phyloP scores from a whole-genome alignment of 2,888 invertebrate genomes.

The Odontocerum albicorne region DNA sequence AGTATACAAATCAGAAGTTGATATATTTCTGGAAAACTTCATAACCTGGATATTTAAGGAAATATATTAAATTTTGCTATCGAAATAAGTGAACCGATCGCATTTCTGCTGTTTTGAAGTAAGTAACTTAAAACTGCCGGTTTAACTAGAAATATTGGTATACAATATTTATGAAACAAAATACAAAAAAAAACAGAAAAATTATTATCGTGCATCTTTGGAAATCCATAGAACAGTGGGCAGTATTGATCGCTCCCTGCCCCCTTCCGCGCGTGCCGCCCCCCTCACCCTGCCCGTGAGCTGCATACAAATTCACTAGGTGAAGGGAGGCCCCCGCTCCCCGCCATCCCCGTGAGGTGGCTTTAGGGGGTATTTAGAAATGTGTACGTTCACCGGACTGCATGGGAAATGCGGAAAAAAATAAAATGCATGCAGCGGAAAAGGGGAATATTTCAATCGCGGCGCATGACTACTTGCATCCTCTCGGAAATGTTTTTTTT shows the following conservation, averaged over 20 bases:
- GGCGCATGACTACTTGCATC: too few species aligned
- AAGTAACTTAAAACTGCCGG: too few species aligned
- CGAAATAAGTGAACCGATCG: too few species aligned
- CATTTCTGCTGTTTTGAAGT: too few species aligned
- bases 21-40: too few species aligned
- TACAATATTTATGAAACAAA: too few species aligned
- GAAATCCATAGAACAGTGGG: conserved; percentile 35
- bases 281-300: conserved; percentile 25
- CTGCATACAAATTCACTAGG: conserved; percentile 31
- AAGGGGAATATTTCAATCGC: too few species aligned
- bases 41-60: too few species aligned
- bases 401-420: conserved; percentile 6
- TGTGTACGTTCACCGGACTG: conserved; percentile 26
- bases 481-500: too few species aligned
- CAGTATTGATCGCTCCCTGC: conserved; percentile 35
- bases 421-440: conserved; percentile 5
- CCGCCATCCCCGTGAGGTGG: conserved; percentile 23
- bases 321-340: conserved; percentile 22
- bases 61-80: too few species aligned
- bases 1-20: too few species aligned
- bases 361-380: conserved; percentile 11
- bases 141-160: too few species aligned
- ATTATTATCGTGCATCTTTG: conserved; percentile 34
- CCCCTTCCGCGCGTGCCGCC: conserved; percentile 13
- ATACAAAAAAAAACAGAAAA: conserved; percentile 14